phyloP scores from a whole-genome alignment of 2,113 vertebrate species.

The Lepus europaeus region DNA sequence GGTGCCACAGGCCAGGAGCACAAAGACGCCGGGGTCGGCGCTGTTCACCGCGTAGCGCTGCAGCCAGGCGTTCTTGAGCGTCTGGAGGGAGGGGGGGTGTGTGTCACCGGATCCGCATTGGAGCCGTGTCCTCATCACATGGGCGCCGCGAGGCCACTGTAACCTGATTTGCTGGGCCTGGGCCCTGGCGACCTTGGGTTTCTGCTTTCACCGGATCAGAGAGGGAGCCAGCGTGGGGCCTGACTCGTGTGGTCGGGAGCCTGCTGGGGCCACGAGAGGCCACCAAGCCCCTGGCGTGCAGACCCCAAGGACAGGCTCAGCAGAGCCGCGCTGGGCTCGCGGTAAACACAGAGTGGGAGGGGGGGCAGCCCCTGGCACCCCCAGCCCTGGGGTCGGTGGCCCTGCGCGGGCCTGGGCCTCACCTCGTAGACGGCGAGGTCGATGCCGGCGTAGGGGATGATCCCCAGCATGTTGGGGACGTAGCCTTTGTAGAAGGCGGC shows the following conservation, averaged over 20 bases:
- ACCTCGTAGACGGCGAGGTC: conserved; percentile 98
- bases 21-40: conserved; percentile 95
- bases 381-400: no score
- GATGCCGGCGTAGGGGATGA: conserved; percentile 98
- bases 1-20: conserved; percentile 96
- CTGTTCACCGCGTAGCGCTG: conserved; percentile 94
- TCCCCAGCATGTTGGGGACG: conserved; percentile 96
- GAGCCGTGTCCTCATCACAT: background rate
- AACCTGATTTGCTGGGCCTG: background rate
- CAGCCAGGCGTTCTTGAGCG: conserved; percentile 96
- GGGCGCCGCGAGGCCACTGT: background rate
- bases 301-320: background rate
- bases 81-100: conserved; percentile 85
- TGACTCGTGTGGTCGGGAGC: background rate
- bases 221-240: background rate
- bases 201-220: background rate
- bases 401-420: conserved; percentile 48
- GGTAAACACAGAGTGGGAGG: background rate
- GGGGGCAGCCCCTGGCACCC: no score
- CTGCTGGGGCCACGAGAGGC: background rate
- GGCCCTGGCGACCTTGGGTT: background rate
- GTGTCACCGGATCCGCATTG: background rate
- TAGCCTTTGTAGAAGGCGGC: conserved; percentile 98
- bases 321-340: no score
- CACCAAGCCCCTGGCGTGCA: background rate